Evolutionary conservation across 2,888 invertebrate species (phyloP), one percentile per base, ranked within the genome.

Genomic region (Andrena hattorfiana): DNA sequence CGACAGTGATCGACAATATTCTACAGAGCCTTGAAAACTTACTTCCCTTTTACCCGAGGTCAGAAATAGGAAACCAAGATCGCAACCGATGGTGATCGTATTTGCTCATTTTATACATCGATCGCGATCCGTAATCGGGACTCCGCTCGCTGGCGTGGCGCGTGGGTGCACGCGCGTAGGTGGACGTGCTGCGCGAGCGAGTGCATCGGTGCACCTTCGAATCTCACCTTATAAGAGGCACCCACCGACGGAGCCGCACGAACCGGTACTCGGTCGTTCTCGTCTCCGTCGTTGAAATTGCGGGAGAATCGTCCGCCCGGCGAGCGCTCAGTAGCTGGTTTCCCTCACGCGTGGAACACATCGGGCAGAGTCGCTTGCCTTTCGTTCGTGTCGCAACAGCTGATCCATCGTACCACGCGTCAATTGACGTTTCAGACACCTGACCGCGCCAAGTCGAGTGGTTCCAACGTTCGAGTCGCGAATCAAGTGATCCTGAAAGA

Each of bases 191-290:
- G 8, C 30, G 48, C 68, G 54, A 64, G 54, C 68, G 72, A 67
- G 77, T 42, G 60, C 60, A 82, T 60, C 73, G 54, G 76, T 77
- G 62, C 66, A 64, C 62, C 64, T 54, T 76, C 49, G 77, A 48
- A 48, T 80, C 85, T 74, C 69, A 56, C 86, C 87, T 86, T 88
- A 85, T 87, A 86, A 67, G 83, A 86, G 77, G 62, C 72, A 82
- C 77, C 7, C 23, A 48, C 2, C 48, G 69, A 35, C 77, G 81
- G 42, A 81, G 56, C 30, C 32, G 49, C 82, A 82, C 84, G 82
- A 84, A 69, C 63, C 64, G 75, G 48, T 79, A 35, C 54, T 84
- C 84, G 84, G 78, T 49, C 59, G 56, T 62, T 75, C 54, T 62
- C 77, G 83, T 51, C 62, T n/a, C 35, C 6, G 62, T 56, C 59